These are phyloP conservation scores for Eumerus sabulonum DNA, from an alignment of 2,888 invertebrate species.

Conservation along the genomic window DNA sequence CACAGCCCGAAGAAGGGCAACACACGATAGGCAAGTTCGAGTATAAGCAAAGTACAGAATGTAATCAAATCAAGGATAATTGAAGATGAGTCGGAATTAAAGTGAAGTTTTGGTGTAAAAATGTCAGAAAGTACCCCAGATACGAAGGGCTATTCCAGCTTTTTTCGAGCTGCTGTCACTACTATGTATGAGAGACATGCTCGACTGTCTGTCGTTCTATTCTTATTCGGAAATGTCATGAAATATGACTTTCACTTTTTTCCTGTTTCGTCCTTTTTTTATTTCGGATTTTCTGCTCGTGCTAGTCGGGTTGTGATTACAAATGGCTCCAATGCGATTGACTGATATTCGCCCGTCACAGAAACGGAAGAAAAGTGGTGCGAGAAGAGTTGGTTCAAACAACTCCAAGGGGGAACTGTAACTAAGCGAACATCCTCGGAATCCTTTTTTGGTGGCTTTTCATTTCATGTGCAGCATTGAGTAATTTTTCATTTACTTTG, in stretches of 20 bases:
- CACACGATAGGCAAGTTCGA: background rate
- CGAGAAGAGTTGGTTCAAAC: conserved; percentile 20
- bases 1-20: too few relatives aligned
- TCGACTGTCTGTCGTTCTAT: conserved; percentile 17
- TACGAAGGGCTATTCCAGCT: conserved; percentile 23
- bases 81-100: conserved; percentile 67
- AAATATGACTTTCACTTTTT: conserved; percentile 66
- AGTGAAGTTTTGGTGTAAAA: conserved; percentile 45
- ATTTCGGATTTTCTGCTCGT: conserved; percentile 42
- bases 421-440: conserved; percentile 16
- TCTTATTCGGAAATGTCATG: conserved; percentile 55
- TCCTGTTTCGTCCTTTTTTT: conserved; percentile 33
- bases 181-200: too few relatives aligned
- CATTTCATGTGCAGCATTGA: conserved; percentile 14
- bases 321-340: conserved; percentile 66
- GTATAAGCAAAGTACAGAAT: conserved; percentile 12
- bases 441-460: conserved; percentile 20
- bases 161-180: background rate
- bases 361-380: conserved; percentile 11
- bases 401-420: conserved; percentile 26
- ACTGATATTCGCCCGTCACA: conserved; percentile 52
- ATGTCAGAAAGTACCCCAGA: conserved; percentile 55
- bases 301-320: conserved; percentile 65
- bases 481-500: conserved; percentile 64
- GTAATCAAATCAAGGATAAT: conserved; percentile 67